phyloP scores from a whole-genome alignment of 2,888 invertebrate genomes.

The Doris montereyensis region DNA sequence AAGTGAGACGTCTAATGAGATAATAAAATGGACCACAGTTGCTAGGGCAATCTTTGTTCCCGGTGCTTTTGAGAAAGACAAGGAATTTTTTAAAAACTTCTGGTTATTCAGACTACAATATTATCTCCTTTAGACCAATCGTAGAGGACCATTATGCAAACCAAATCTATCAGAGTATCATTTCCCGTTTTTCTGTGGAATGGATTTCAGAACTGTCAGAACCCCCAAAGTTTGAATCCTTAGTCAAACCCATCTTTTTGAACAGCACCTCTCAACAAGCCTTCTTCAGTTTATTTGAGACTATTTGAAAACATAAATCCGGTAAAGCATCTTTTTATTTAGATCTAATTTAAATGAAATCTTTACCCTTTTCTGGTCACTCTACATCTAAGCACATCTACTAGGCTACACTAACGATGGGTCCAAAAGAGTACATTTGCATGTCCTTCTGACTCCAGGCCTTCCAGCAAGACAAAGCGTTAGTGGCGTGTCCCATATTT shows the following conservation, averaged over 20 bases:
- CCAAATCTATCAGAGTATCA: slow-evolving; percentile 10
- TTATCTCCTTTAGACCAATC: neutral
- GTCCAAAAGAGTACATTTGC: too few species aligned
- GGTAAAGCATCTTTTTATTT: too few species aligned
- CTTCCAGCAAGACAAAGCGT: too few species aligned
- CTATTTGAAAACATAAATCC: too few species aligned
- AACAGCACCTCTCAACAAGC: neutral
- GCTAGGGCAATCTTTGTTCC: slow-evolving; percentile 14
- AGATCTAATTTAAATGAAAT: too few species aligned
- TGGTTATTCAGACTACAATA: slow-evolving; percentile 14
- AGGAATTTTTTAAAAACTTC: neutral
- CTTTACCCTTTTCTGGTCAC: too few species aligned
- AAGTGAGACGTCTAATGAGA: slow-evolving; percentile 5
- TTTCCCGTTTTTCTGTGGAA: slow-evolving; percentile 29
- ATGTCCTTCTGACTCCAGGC: too few species aligned
- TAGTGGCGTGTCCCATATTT: too few species aligned
- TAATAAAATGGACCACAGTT: slow-evolving; percentile 29
- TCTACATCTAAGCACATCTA: too few species aligned
- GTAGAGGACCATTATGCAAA: neutral
- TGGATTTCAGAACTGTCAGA: slow-evolving; percentile 25
- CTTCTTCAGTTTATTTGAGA: slow-evolving; percentile 28
- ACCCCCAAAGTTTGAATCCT: neutral
- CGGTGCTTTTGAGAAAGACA: neutral
- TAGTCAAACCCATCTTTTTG: slow-evolving; percentile 29
- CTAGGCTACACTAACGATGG: too few species aligned